Conservation (phyloP, 2,888 invertebrate species). For the Mamestra brassicae region DNA sequence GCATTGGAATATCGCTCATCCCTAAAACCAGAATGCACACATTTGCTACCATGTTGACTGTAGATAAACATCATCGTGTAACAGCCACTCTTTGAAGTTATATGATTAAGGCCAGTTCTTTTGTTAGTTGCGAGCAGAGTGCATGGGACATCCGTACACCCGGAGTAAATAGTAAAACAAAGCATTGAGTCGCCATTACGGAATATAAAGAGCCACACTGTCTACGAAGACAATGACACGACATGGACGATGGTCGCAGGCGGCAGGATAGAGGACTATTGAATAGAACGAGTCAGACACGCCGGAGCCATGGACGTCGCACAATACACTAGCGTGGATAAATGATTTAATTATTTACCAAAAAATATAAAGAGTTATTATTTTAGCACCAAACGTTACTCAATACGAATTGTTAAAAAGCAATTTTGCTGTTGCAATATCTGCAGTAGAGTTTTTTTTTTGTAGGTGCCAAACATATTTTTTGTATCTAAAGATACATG, state of each 20-base stretch:
- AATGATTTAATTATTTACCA: constrained; percentile 53
- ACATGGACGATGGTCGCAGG: constrained; percentile 40
- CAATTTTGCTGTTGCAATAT: constrained; percentile 44
- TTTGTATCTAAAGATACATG: neutral
- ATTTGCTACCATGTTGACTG: constrained; percentile 45
- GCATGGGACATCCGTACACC: constrained; percentile 58
- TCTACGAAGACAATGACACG: constrained; percentile 66
- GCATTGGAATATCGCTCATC: constrained; percentile 31
- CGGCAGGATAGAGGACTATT: constrained; percentile 54
- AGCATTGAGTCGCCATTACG: constrained; percentile 61
- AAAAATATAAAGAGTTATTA: constrained; percentile 44
- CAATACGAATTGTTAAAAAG: constrained; percentile 37
- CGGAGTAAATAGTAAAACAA: constrained; percentile 65
- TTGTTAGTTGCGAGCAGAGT: constrained; percentile 50
- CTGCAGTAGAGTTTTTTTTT: neutral
- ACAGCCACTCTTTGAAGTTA: constrained; percentile 30
- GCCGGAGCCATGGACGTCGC: constrained; percentile 62
- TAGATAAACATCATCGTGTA: constrained; percentile 37
- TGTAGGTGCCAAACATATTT: neutral
- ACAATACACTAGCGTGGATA: constrained; percentile 62
- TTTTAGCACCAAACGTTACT: constrained; percentile 42
- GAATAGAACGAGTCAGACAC: constrained; percentile 67
- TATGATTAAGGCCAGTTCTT: constrained; percentile 47
- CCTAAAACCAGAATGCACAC: constrained; percentile 37
- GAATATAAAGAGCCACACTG: constrained; percentile 65